These are phyloP conservation scores for Heliconius hewitsoni DNA, from an alignment of 1,140 invertebrate species.

Conservation along the genomic window DNA sequence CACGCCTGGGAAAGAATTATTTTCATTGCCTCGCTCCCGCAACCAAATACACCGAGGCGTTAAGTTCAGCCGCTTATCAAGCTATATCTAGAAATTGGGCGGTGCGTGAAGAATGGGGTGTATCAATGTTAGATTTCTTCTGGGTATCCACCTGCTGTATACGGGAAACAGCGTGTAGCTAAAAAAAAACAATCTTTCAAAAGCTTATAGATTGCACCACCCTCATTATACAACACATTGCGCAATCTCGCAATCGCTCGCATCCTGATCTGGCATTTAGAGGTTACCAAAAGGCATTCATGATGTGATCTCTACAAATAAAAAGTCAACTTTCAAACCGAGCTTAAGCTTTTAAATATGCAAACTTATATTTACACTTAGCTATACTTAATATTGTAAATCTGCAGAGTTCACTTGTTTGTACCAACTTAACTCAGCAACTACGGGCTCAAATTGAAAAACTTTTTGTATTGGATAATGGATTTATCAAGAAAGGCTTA, in stretches of 20 bases:
- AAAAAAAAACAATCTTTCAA: not conserved
- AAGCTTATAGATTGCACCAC: not conserved
- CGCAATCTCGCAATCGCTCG: not conserved
- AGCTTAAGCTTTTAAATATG: not conserved
- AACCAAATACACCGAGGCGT: no score
- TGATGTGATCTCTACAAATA: not conserved
- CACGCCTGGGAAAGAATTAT: no score
- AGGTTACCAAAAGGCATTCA: not conserved
- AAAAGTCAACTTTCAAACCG: slow-evolving; percentile 8
- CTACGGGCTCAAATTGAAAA: no score
- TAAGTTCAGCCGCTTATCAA: no score
- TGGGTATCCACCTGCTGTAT: not conserved
- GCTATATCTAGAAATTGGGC: no score
- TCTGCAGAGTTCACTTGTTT: no score
- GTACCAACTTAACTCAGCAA: no score
- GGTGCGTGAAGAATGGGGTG: not conserved
- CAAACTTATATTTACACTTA: no score
- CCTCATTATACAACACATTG: not conserved
- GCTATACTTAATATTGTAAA: no score
- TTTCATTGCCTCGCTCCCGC: no score
- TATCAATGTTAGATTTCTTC: not conserved
- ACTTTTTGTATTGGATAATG: no score
- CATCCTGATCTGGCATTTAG: slow-evolving; percentile 6
- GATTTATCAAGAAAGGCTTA: no score
- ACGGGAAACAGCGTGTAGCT: not conserved